These are phyloP conservation scores for Ladona fulva DNA, from an alignment of 1,140 invertebrate genomes.

Conservation along the genomic window DNA sequence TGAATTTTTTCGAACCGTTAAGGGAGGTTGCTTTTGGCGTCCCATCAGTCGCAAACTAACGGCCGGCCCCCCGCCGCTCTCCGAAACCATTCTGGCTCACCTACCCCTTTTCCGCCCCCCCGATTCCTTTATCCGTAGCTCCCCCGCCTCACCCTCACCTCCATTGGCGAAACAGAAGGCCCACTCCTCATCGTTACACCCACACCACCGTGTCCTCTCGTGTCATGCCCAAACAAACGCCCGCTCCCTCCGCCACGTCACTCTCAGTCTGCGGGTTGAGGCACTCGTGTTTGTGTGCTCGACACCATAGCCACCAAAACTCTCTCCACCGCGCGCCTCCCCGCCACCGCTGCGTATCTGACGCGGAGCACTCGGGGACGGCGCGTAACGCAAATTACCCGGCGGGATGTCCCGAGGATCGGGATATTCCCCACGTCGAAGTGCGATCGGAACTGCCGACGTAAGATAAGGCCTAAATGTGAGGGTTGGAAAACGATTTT, in stretches of 20 bases:
- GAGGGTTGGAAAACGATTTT: too few relatives aligned
- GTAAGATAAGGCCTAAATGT: too few relatives aligned
- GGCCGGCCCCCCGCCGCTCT: not conserved
- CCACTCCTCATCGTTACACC: not conserved
- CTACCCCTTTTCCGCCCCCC: not conserved
- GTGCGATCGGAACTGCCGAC: too few relatives aligned
- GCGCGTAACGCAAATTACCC: too few relatives aligned
- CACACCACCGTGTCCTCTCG: not conserved
- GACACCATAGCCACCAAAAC: not conserved
- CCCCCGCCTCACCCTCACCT: not conserved
- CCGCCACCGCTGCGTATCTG: not conserved
- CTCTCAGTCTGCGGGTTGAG: not conserved
- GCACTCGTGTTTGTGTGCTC: not conserved
- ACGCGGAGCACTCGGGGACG: not conserved
- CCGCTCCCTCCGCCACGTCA: too few relatives aligned
- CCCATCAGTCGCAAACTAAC: not conserved
- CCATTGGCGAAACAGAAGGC: too few relatives aligned
- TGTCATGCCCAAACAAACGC: conserved; percentile 2
- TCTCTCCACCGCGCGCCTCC: not conserved
- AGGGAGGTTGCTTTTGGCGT: not conserved
- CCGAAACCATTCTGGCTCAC: not conserved
- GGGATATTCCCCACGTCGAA: too few relatives aligned
- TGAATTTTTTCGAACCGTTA: not conserved
- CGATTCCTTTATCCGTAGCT: not conserved
- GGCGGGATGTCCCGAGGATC: too few relatives aligned